Evolutionary conservation across 1,140 invertebrate species (phyloP), one percentile per base, ranked within the genome.

Genomic region (Bombus breviceps): DNA sequence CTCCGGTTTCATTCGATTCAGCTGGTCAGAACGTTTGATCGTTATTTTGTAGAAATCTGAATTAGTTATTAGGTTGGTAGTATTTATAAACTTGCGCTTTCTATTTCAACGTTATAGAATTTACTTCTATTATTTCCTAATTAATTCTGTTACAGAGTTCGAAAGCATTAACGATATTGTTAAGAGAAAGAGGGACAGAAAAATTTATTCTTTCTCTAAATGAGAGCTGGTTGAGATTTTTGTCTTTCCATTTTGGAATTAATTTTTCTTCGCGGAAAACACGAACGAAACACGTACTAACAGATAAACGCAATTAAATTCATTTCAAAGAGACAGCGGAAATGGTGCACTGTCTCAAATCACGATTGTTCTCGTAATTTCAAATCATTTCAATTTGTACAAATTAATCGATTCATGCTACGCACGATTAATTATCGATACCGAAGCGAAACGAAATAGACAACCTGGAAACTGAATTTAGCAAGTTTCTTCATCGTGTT

Each of bases 11-110:
- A 25, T 76, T n/a, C 53, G 22, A n/a, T 57, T 15, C n/a, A 4
- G n/a, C 4, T 47, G 6, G 12, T 37, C 22, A 39, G 28, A n/a
- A 34, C 18, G 74, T 28, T 37, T 6, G 32, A 37, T 76, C 25
- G 53, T 25, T 12, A 53, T 37, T 57, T 76, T 1, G 9, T 37
- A 1, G 34, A 15, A 9, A 37, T 8, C 13, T 57, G 22, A 59
- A 53, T 53, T 53, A 76, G 34, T 76, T 76, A 37, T 13, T n/a
- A 57, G 73, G 43, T 57, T 71, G 10, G 25, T 37, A 28, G 12
- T 39, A 39, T n/a, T 8, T 64, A 32, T 5, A 13, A 32, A 32
- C 4, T 64, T 64, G 12, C 3, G 28, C 4, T 15, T 0, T 0
- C 12, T n/a, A 28, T n/a, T 64, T n/a, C 62, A 28, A 64, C 28